A percentile compares a stretch with the other conserved stretches of the same genome.
Evolutionary conservation across 2,888 invertebrate genomes (phyloP).

Genomic region (Papilio gigon): DNA sequence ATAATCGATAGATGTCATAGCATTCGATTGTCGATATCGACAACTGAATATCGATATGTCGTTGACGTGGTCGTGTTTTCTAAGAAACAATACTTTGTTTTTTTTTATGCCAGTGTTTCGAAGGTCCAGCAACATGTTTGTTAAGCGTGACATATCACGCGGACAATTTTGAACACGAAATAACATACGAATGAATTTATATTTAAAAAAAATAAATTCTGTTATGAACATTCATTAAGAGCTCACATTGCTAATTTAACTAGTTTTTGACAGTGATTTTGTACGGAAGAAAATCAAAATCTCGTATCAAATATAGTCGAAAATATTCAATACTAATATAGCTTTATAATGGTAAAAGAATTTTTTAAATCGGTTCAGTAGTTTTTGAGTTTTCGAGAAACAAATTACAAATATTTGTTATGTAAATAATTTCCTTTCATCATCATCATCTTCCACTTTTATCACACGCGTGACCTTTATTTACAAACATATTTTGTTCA

Average conservation of each 20-base stretch:
- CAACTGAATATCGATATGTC: slow-evolving; percentile 57
- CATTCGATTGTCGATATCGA: slow-evolving; percentile 54
- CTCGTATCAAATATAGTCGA: no score
- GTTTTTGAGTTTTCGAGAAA: no score
- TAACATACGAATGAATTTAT: background rate
- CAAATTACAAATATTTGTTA: no score
- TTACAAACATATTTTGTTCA: slow-evolving; percentile 7
- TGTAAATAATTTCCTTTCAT: no score
- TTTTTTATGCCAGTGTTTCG: background rate
- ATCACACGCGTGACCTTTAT: background rate
- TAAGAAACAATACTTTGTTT: slow-evolving; percentile 42
- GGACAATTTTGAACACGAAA: background rate
- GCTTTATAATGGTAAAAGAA: no score
- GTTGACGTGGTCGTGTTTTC: slow-evolving; percentile 44
- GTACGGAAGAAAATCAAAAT: no score
- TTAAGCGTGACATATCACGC: slow-evolving; percentile 13
- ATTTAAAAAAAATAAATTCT: background rate
- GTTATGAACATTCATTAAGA: no score
- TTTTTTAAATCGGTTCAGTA: no score
- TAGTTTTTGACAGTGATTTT: no score
- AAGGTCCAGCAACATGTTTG: slow-evolving; percentile 26
- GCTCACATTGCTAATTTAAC: no score
- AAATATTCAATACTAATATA: no score
- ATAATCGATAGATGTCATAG: slow-evolving; percentile 55
- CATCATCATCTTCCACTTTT: no score